A percentile compares a stretch with the other conserved stretches of the same genome.
Evolutionary conservation across 2,797 vertebrate species (phyloP).

Genomic region (Spinus pinus): DNA sequence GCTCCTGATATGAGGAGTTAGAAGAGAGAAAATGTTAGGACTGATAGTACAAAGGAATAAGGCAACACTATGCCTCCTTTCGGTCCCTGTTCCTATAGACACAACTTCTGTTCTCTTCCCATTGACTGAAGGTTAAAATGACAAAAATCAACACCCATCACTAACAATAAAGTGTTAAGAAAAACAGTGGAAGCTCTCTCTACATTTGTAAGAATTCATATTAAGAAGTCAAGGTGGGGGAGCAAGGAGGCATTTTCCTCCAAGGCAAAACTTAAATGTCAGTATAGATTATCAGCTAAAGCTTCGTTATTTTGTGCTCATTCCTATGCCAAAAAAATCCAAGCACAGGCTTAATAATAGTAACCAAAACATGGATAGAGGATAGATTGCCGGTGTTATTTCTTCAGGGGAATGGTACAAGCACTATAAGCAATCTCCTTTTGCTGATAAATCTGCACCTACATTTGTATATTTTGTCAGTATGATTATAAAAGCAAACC

Average conservation of each 20-base stretch:
- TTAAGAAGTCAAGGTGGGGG: not conserved
- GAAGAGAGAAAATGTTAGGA: not conserved
- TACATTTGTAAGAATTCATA: not conserved
- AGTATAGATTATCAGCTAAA: conserved; percentile 28
- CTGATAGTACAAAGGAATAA: not conserved
- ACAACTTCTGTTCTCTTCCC: not conserved
- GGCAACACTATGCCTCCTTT: not conserved
- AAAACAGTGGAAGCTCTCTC: not conserved
- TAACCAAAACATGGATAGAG: not conserved
- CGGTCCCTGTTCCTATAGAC: not conserved
- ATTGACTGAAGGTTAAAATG: not conserved
- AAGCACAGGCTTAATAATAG: conserved; percentile 12
- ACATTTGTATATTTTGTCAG: not conserved
- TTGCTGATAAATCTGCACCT: not conserved
- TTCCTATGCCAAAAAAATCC: not conserved
- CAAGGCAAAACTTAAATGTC: conserved; percentile 45
- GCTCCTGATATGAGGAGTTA: not conserved
- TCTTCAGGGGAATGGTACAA: not conserved
- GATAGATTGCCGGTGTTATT: not conserved
- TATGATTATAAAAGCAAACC: not conserved
- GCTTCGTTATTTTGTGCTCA: not conserved
- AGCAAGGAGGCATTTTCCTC: not conserved
- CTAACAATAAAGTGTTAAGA: not conserved
- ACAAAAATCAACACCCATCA: not conserved
- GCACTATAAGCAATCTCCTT: not conserved